Evolutionary conservation across 30 jellyfish, hydroid and myxozoan genomes (phyloP), one percentile per base, ranked within the genome.

Genomic region (Cassiopea andromeda): DNA sequence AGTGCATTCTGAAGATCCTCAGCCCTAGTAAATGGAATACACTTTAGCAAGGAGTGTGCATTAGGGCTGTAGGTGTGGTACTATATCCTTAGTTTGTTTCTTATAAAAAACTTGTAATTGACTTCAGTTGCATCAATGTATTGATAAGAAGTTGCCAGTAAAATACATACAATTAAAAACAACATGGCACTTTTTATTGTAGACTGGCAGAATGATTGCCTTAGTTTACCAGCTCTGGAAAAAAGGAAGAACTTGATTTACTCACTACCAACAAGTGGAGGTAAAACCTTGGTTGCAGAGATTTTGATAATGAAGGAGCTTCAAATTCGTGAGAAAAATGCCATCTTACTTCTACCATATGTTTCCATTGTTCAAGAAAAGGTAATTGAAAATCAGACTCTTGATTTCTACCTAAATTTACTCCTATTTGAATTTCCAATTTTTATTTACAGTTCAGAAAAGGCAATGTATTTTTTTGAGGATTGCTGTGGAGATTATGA

Each of bases 191-290:
- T 50, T 50, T 2, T 69, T 48, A 12, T 81, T 60, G 12, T 64
- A 96, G 99, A 92, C 16, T 97, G 99, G 99, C 99, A 97, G 79
- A 69, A 97, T 49, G 91, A 89, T 49, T 92, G 98, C 78, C 89
- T 97, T 9, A 75, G 78, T 46, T 74, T 97, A 50, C 90, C 94
- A 48, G 93, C 97, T 66, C 80, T 97, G 68, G 64, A 70, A 8
- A 14, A 60, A 58, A 89, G 93, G 50, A 47, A 71, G 64, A 97
- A 97, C 76, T 74, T 97, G 89, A 88, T 97, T 1, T 97, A 97
- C 78, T 97, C 99, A 17, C 73, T 90, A 46, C 99, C 99, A 79
- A 97, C 99, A 10, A 93, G 99, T 88, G 99, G 99, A 17, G 99
- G 99, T 12, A 97, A 97, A 81, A 97, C 99, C 4, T 81, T 97